A percentile compares a stretch with the other conserved stretches of the same genome.
Evolutionary conservation across 2,888 invertebrate genomes (phyloP).

Genomic region (Suillia variegata): DNA sequence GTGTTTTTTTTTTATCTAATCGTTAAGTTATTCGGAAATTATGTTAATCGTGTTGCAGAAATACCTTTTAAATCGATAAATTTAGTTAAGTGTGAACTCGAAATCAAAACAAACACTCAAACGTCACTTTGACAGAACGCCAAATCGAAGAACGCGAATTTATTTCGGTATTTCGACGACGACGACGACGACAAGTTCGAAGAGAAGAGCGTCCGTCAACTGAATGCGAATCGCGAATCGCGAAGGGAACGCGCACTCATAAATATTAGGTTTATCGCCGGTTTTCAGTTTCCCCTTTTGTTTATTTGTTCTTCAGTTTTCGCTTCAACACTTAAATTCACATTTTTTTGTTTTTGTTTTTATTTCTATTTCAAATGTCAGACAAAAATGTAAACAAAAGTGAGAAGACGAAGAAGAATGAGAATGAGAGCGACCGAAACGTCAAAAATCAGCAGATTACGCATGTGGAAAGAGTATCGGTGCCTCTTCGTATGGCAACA

Average conservation of each 20-base stretch:
- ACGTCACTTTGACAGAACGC: conserved; percentile 11
- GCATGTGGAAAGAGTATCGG: too few species aligned
- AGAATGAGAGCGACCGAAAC: too few species aligned
- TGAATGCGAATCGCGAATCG: neutral
- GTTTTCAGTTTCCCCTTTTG: neutral
- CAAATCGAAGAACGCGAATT: neutral
- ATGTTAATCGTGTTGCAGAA: too few species aligned
- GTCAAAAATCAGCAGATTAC: too few species aligned
- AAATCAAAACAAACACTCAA: neutral
- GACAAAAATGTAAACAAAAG: too few species aligned
- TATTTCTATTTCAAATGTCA: too few species aligned
- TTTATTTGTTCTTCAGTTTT: neutral
- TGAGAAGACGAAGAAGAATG: too few species aligned
- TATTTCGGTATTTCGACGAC: neutral
- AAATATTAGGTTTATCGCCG: neutral
- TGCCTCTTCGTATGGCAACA: too few species aligned
- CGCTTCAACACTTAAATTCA: neutral
- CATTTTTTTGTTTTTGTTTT: neutral
- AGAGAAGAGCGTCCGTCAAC: neutral
- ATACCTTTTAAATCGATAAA: too few species aligned
- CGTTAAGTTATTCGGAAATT: too few species aligned
- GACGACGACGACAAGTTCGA: neutral
- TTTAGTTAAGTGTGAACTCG: too few species aligned
- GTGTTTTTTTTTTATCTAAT: too few species aligned
- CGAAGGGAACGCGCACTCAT: neutral